Evolutionary conservation across 2,113 vertebrate genomes (phyloP), one percentile per base, ranked within the genome.

Genomic region (Istiophorus platypterus): DNA sequence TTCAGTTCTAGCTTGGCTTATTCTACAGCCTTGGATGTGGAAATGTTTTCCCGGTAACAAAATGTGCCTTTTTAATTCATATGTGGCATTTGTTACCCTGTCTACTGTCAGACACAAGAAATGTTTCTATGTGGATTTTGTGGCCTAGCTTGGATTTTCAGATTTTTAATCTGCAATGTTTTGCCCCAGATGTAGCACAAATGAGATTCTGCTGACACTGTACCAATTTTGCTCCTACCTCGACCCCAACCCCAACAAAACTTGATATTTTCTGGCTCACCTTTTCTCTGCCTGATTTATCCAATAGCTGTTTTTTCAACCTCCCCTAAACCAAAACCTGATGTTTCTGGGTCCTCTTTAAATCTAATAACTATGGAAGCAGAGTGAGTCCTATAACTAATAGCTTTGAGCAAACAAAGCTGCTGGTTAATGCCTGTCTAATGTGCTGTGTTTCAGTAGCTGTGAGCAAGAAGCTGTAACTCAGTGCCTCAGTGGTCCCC

Each of bases 321-420:
- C 62, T 61, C 22, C 18, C 15, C 26, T 24, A 85, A 89, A 85
- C 49, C 57, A 77, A 22, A 31, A 72, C 74, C 80, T 61, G 61
- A 81, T 89, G 86, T 89, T 65, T 81, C 41, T 65, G n/a, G 56
- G 63, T 80, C 77, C 56, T 51, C 80, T 52, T 51, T 69, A 80
- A 81, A 82, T 85, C 62, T 61, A 78, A 86, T 80, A 83, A 71
- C 58, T 41, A 22, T 18, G 76, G 56, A 71, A 42, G 51, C 61
- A 47, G 52, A 62, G 49, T n/a, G 64, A 58, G 64, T 18, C 76
- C 20, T 64, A 62, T 47, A 63, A 64, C 72, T 63, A 10, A 0
- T 67, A 34, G 54, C 68, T 76, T 45, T 84, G 22, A 65, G 49
- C 47, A 8, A 64, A 62, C 37, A 24, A 54, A 66, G n/a, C 31